Conservation (phyloP, 2,113 vertebrate species). For the Chlamydotis undulata region DNA sequence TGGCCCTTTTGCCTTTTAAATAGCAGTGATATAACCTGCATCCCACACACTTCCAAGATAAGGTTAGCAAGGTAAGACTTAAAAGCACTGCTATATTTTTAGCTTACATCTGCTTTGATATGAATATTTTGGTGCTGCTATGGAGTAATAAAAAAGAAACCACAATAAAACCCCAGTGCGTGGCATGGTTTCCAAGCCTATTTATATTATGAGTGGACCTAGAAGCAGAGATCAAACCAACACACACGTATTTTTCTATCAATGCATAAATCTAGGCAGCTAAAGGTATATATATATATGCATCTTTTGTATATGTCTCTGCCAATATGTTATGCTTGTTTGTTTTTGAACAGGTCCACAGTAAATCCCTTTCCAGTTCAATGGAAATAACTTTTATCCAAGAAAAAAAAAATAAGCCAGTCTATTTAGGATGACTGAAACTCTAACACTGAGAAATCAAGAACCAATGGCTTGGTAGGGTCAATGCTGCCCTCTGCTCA, state of each 20-base stretch:
- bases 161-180: neutral
- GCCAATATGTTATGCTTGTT: neutral
- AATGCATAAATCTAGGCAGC: neutral
- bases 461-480: neutral
- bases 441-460: neutral
- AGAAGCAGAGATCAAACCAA: neutral
- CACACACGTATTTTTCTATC: neutral
- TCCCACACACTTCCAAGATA: neutral
- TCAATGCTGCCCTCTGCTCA: neutral
- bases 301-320: neutral
- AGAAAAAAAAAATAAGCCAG: neutral
- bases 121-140: neutral
- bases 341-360: neutral
- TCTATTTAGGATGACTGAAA: neutral
- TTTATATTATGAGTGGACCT: neutral
- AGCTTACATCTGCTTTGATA: neutral
- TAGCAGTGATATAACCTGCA: neutral
- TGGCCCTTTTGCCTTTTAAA: neutral
- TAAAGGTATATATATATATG: neutral
- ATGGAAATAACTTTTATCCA: conserved; percentile 9
- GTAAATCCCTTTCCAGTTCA: neutral
- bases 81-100: neutral
- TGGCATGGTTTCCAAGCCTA: neutral
- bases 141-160: neutral
- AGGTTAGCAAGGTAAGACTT: neutral